phyloP scores from a whole-genome alignment of 2,797 vertebrate species.

The Syngnathus acus region DNA sequence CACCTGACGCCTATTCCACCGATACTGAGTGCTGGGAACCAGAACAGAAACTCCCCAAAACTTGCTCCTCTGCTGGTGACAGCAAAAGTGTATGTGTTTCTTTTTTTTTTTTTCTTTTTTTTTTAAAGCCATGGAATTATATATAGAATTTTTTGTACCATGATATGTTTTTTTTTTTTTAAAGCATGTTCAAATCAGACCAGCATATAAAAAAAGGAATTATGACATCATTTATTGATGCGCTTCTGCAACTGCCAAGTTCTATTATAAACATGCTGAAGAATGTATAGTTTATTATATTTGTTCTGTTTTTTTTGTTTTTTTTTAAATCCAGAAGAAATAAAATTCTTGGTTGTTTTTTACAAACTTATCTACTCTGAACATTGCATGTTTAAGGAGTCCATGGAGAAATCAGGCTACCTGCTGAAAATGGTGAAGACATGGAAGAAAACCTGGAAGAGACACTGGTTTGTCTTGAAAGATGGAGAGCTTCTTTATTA shows the following conservation, averaged over 20 bases:
- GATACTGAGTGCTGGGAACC: conserved; percentile 90
- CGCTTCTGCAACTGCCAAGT: no score
- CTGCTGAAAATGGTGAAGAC: conserved; percentile 93
- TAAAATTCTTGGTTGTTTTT: not conserved
- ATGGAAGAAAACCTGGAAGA: conserved; percentile 94
- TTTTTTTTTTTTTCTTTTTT: not conserved
- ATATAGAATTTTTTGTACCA: no score
- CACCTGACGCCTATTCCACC: conserved; percentile 90
- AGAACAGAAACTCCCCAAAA: conserved; percentile 91
- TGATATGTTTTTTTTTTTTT: no score
- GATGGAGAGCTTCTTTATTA: conserved; percentile 94
- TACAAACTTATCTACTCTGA: not conserved
- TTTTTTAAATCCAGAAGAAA: no score
- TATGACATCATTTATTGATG: no score
- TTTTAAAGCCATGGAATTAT: no score
- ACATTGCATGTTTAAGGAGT: conserved; percentile 69
- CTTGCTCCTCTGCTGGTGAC: conserved; percentile 79
- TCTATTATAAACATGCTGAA: no score
- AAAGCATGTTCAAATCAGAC: no score
- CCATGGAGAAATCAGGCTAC: conserved; percentile 95
- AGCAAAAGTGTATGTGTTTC: conserved; percentile 80
- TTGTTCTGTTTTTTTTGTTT: no score
- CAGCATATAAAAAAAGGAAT: no score
- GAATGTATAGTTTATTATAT: no score
- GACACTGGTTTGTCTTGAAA: conserved; percentile 96